phyloP scores from a whole-genome alignment of 2,113 vertebrate genomes.

The Grus americana region DNA sequence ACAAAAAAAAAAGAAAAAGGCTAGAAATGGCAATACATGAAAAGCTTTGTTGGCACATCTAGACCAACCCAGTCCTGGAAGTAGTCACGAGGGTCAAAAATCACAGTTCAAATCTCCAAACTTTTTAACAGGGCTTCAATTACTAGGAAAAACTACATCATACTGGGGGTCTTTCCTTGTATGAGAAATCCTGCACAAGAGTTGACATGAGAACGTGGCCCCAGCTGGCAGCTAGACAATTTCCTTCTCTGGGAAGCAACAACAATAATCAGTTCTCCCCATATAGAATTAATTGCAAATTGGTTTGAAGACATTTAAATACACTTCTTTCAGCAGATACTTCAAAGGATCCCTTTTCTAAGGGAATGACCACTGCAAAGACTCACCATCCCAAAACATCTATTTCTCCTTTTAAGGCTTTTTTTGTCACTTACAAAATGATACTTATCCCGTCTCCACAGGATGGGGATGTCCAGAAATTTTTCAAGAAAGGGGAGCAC shows the following conservation, averaged over 20 bases:
- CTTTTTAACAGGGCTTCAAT: neutral
- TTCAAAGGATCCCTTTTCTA: neutral
- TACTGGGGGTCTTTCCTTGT: neutral
- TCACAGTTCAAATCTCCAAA: neutral
- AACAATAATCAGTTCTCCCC: neutral
- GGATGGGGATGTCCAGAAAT: conserved; percentile 43
- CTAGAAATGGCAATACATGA: neutral
- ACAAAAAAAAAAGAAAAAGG: neutral
- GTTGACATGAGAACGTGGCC: neutral
- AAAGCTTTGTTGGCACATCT: neutral
- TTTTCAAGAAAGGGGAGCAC: conserved; percentile 62
- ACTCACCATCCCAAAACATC: neutral
- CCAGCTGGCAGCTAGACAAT: neutral
- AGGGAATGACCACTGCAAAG: neutral
- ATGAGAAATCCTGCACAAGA: neutral
- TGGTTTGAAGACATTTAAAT: neutral
- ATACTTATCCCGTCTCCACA: conserved; percentile 65
- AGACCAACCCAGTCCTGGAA: neutral
- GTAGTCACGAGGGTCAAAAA: neutral
- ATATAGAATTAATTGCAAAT: neutral
- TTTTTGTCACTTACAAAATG: conserved; percentile 60
- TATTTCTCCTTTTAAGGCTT: neutral
- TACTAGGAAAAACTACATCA: neutral
- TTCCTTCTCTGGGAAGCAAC: neutral
- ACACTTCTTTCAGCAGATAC: neutral